A percentile compares a stretch with the other conserved stretches of the same genome.
Conservation (phyloP, 2,797 vertebrate species). For the Lagorchestes hirsutus region DNA sequence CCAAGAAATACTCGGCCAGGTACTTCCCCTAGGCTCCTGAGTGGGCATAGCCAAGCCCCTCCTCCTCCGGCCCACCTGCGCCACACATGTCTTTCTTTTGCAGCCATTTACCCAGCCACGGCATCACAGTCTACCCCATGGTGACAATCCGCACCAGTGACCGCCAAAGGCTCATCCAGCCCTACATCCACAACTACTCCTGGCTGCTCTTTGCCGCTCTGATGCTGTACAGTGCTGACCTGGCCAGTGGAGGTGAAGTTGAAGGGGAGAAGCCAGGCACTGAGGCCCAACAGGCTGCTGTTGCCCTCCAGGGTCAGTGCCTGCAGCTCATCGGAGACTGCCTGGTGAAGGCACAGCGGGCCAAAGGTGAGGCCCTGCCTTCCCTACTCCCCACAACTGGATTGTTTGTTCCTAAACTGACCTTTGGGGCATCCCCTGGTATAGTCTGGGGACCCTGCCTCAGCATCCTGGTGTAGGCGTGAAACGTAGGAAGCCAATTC, state of each 20-base stretch:
- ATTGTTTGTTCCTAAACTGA: neutral
- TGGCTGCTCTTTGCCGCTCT: constrained; percentile 96
- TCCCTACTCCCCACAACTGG: neutral
- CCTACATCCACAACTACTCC: constrained; percentile 98
- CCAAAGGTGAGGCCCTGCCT: constrained; percentile 89
- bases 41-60: neutral
- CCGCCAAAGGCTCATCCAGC: constrained; percentile 96
- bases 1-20: constrained; percentile 96
- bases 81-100: constrained; percentile 52
- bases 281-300: constrained; percentile 82
- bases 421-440: neutral
- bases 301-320: constrained; percentile 90
- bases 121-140: constrained; percentile 95
- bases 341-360: constrained; percentile 94
- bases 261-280: constrained; percentile 88
- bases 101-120: constrained; percentile 97
- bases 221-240: constrained; percentile 94
- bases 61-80: accelerated
- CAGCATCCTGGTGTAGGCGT: too few species aligned
- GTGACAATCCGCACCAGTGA: constrained; percentile 97
- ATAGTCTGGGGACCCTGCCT: too few species aligned
- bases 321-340: constrained; percentile 95
- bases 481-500: too few species aligned
- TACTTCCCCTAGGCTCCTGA: neutral
- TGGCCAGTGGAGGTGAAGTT: constrained; percentile 87